These are phyloP conservation scores for Crotalus viridis DNA, from an alignment of 2,113 vertebrate species.

Conservation along the genomic window DNA sequence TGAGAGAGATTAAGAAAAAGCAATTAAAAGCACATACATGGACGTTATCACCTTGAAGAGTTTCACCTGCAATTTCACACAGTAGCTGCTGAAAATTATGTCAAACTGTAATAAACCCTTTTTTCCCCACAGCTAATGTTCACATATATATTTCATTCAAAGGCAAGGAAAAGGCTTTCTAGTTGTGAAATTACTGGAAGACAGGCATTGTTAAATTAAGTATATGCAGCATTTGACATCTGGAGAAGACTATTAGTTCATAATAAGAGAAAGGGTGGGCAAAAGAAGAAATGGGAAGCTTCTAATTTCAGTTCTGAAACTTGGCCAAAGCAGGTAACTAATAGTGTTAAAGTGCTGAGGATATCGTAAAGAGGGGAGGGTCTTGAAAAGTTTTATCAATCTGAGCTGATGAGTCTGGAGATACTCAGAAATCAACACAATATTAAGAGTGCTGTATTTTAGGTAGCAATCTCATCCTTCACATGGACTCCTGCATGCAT, in stretches of 20 bases:
- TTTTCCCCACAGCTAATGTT: background rate
- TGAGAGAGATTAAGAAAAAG: background rate
- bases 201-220: background rate
- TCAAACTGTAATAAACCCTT: background rate
- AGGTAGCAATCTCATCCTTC: constrained; percentile 2
- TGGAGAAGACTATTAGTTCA: background rate
- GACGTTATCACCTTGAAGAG: background rate
- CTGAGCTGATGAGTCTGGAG: background rate
- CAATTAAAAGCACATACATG: background rate
- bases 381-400: constrained; percentile 36
- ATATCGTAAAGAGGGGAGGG: background rate
- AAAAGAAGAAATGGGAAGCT: background rate
- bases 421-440: background rate
- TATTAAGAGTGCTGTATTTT: constrained; percentile 12
- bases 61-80: background rate
- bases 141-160: background rate
- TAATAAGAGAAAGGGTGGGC: background rate
- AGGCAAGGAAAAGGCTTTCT: background rate
- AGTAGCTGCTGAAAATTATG: background rate
- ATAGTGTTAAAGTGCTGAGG: background rate
- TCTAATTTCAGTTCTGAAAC: background rate
- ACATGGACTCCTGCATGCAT: constrained; percentile 17
- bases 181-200: too few species aligned
- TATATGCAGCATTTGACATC: background rate
- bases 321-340: background rate